A percentile compares a stretch with the other conserved stretches of the same genome.
phyloP scores from a whole-genome alignment of 1,140 invertebrate genomes.

The Drosophila neocordata region DNA sequence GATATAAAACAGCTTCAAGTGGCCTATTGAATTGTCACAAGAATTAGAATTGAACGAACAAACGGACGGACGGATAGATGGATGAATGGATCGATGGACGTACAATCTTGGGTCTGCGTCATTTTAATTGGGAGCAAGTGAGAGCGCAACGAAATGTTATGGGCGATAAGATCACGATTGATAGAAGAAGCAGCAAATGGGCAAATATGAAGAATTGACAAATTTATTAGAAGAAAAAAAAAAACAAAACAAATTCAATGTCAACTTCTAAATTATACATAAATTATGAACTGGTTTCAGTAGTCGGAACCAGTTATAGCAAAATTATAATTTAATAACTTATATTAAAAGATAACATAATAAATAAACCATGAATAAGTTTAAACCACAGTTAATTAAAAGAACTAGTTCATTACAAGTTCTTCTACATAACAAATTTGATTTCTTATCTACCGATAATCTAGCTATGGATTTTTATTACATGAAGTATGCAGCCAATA shows the following conservation, averaged over 20 bases:
- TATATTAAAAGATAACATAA: not conserved
- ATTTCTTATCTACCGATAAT: too few relatives aligned
- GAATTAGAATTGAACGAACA: constrained; percentile 20
- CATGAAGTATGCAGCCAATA: too few relatives aligned
- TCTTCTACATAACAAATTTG: too few relatives aligned
- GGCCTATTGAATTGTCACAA: constrained; percentile 75
- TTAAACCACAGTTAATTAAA: too few relatives aligned
- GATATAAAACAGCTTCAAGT: constrained; percentile 57
- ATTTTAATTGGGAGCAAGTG: constrained; percentile 73
- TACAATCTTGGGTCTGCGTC: constrained; percentile 20
- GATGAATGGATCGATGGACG: not conserved
- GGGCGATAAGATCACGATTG: constrained; percentile 64
- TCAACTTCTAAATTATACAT: constrained; percentile 27
- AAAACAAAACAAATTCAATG: constrained; percentile 29
- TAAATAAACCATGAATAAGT: too few relatives aligned
- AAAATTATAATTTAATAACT: not conserved
- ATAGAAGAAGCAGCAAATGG: constrained; percentile 16
- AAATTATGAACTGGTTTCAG: too few relatives aligned
- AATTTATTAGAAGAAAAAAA: constrained; percentile 30
- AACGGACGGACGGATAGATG: not conserved
- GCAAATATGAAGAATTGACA: constrained; percentile 36
- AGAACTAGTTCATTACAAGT: too few relatives aligned
- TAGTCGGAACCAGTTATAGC: constrained; percentile 6
- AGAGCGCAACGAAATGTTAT: constrained; percentile 63
- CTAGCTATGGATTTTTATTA: too few relatives aligned